These are phyloP conservation scores for Drosophila emarginata DNA, from an alignment of 2,888 invertebrate species.

Conservation along the genomic window DNA sequence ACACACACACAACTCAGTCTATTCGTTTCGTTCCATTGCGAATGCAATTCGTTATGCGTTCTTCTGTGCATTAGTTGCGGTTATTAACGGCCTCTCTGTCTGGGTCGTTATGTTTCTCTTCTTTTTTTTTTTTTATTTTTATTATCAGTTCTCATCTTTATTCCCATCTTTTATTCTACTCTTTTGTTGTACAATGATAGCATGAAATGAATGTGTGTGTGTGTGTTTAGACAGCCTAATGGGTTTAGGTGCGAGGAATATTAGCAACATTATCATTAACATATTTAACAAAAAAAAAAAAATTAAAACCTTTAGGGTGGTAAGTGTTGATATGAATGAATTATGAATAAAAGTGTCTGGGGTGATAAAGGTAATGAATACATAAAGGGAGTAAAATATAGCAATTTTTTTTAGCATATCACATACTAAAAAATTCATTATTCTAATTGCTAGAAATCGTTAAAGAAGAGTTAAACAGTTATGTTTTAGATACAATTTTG, in stretches of 20 bases:
- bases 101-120: not conserved
- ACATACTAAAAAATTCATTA: not conserved
- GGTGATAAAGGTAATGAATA: not conserved
- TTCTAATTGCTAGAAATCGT: no score
- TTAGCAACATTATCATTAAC: conserved; percentile 75
- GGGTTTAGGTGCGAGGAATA: conserved; percentile 42
- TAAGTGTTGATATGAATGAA: conserved; percentile 9
- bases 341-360: conserved; percentile 24
- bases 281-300: conserved; percentile 46
- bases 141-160: conserved; percentile 24
- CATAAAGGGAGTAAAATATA: not conserved
- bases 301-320: conserved; percentile 40
- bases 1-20: conserved; percentile 8
- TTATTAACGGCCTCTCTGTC: conserved; percentile 63
- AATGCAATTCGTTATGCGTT: conserved; percentile 71
- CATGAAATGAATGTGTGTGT: conserved; percentile 24
- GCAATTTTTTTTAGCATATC: not conserved
- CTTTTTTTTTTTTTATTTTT: not conserved
- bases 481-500: no score
- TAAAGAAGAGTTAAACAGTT: no score
- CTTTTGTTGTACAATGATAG: conserved; percentile 29
- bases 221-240: conserved; percentile 39
- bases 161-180: conserved; percentile 50
- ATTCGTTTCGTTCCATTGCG: conserved; percentile 66
- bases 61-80: conserved; percentile 73